Evolutionary conservation across 2,113 vertebrate species (phyloP), one percentile per base, ranked within the genome.

Genomic region (Echinops telfairi): DNA sequence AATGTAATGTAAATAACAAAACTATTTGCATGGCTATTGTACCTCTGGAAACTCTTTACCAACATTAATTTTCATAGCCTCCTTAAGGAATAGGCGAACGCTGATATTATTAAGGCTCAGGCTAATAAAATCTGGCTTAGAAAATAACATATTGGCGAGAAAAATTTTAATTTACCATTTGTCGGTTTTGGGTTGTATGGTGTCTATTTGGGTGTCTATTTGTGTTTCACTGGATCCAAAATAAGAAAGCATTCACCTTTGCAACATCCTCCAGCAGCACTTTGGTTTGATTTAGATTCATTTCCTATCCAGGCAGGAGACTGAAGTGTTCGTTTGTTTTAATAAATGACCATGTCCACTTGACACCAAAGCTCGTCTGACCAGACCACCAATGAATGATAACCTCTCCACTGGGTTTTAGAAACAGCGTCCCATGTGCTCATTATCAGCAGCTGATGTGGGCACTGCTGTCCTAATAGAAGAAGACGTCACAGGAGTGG

Each of bases 1-100:
- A 90, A 88, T 53, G 89, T 93, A 81, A 95, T 94, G 87, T 95
- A 97, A 97, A 97, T 96, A 97, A 94, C 90, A 96, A 92, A 94
- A 94, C 91, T 96, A 87, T 91, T 97, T 97, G 87, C 95, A 96
- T 95, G 93, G 86, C 88, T 89, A 94, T 93, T 89, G 87, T 78
- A 92, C 92, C 77, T 94, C 96, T 89, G 89, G 60, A 94, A 95
- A 94, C 68, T 91, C 87, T 92, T 95, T 84, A 88, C 83, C 58
- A 60, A 90, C 89, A 97, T 96, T 96, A 96, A 97, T 95, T 96
- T 97, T 95, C 89, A 83, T 66, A 83, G 10, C 25, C 38, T 95
- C 94, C 95, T 94, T 88, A 93, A 96, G 94, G 95, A 96, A 93
- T 95, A 94, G 86, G 86, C 90, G 96, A 97, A 70, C 43, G 87